phyloP scores from a whole-genome alignment of 2,888 invertebrate genomes.

The Sesamia inferens region DNA sequence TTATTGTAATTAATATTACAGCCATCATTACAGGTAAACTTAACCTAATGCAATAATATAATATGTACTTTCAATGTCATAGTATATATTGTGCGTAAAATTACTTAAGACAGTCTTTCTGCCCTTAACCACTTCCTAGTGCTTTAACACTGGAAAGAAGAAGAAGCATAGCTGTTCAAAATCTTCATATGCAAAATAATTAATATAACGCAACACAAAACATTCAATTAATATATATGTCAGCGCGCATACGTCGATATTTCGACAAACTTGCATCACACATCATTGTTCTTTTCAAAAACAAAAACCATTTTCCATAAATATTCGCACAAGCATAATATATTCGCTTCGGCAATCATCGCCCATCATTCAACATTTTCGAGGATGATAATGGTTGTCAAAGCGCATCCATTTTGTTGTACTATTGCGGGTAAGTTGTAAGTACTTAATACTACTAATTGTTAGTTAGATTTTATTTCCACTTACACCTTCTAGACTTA shows the following conservation, averaged over 20 bases:
- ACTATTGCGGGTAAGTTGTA: no score
- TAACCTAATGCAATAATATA: no score
- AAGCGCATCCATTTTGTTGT: background rate
- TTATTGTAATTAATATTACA: background rate
- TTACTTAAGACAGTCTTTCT: background rate
- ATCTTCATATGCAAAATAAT: no score
- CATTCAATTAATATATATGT: no score
- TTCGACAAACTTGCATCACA: background rate
- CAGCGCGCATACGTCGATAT: background rate
- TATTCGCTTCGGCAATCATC: background rate
- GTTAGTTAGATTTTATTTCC: background rate
- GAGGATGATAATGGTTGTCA: background rate
- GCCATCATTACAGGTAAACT: no score
- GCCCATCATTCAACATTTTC: background rate
- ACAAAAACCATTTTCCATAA: background rate
- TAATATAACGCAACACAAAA: background rate
- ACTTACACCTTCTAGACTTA: constrained; percentile 72
- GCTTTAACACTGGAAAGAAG: background rate
- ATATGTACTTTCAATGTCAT: no score
- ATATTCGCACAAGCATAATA: background rate
- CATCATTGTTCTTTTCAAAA: background rate
- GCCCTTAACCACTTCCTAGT: background rate
- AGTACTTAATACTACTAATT: background rate
- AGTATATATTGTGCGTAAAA: no score
- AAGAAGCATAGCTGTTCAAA: background rate